Evolutionary conservation across 2,888 invertebrate genomes (phyloP), one percentile per base, ranked within the genome.

Genomic region (Hanleya hanleyi): DNA sequence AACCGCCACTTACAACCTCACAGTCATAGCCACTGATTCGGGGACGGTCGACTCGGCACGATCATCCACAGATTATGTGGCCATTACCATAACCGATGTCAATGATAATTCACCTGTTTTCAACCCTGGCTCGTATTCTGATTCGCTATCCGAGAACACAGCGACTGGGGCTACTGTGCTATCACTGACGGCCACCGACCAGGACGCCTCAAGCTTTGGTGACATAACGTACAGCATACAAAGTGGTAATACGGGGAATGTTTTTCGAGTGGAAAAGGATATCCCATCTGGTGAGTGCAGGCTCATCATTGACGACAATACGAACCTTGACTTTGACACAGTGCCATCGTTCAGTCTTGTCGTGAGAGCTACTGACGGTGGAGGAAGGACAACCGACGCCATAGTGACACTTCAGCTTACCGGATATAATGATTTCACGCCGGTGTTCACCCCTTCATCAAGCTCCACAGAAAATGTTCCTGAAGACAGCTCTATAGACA

Each of bases 91-190:
- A 9, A 78, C 79, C 9, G 86, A 87, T 76, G 79, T 77, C 57
- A 87, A 87, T 69, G 86, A 87, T 73, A 80, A 83, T 35, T 81
- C 81, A 5, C 87, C 88, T 15, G 76, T 78, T 36, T 87, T 87
- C 74, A 80, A 78, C 32, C 83, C 83, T 33, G 73, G 76, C 2
- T 71, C 78, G 6, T 87, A 87, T 67, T 41, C 79, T 0, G 70
- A 61, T 41, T 64, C 75, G 5, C 73, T 87, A 29, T 67, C 73
- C 15, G 87, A 87, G 67, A 77, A 84, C 69, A 66, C 71, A 18
- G 67, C 69, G 2, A 68, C 67, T 7, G 80, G 77, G 1, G 67
- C 61, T 1, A 72, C 79, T 15, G 78, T 86, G 7, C 29, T 74
- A 1, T 77, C 80, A 12, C 78, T 86, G 0, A 80, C 81, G 4